Evolutionary conservation across 2,888 invertebrate genomes (phyloP), one percentile per base, ranked within the genome.

Genomic region (Archaeoteleia sp.): DNA sequence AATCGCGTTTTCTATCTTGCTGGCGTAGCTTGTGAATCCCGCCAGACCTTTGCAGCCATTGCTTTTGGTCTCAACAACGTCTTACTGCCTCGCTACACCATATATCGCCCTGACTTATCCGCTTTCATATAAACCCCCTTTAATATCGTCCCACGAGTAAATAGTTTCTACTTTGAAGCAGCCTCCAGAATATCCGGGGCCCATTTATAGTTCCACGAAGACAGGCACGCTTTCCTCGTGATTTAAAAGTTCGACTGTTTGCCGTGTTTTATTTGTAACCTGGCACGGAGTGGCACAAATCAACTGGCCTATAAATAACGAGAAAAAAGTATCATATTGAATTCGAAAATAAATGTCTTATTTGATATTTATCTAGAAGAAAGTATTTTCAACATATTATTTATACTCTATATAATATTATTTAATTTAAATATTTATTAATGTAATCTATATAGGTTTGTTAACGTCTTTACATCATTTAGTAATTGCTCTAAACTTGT

Each of bases 111-210:
- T 72, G 77, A 78, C 78, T 75, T 75, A 77, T 74, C 75, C 74
- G 71, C 75, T 77, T 73, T 75, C 75, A 69, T 78, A 75, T 74
- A 76, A 74, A 75, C 74, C 68, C 63, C 71, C 77, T 72, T 76
- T 76, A 79, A 78, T 78, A 78, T 78, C 75, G 74, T 74, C 76
- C 78, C 77, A 62, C 75, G 77, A 74, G 79, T 79, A 80, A 80
- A 80, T 79, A 78, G 78, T 79, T 79, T 75, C 73, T 72, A 76
- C 75, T 76, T 79, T 78, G 53, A 48, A 49, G 60, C 60, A 72
- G 71, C 72, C 73, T 72, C 67, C 63, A 57, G 53, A 58, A 71
- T 62, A 63, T 43, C 51, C 51, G 45, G 42, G 37, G 27, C 42
- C 51, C 58, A 51, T 62, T 65, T 66, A 61, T 54, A 61, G 57